Conservation (phyloP, 1,140 invertebrate genomes). For the Ctenoplectra terminalis region DNA sequence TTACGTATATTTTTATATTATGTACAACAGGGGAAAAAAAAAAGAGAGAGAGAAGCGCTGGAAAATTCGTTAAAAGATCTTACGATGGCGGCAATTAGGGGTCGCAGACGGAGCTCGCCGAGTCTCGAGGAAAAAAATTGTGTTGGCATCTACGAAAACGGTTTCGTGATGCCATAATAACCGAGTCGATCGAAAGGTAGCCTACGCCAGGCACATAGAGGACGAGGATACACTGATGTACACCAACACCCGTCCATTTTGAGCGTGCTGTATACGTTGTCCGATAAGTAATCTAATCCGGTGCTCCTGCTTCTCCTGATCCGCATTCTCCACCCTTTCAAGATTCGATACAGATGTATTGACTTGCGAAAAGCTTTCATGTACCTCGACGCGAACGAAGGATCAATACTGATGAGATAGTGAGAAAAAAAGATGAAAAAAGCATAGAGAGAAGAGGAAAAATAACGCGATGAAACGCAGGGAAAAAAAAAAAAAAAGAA, state of each 20-base stretch:
- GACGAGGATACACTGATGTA: neutral
- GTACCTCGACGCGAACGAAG: neutral
- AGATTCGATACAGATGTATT: slow-evolving; percentile 63
- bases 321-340: slow-evolving; percentile 58
- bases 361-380: slow-evolving; percentile 45
- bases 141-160: neutral
- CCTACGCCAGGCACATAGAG: neutral
- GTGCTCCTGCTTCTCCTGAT: slow-evolving; percentile 55
- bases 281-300: slow-evolving; percentile 70
- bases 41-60: neutral
- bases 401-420: slow-evolving; percentile 40
- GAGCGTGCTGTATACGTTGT: slow-evolving; percentile 50
- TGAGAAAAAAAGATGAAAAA: neutral
- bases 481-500: neutral
- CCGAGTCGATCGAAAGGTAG: slow-evolving; percentile 19
- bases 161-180: slow-evolving; percentile 28
- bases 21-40: too few species aligned
- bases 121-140: slow-evolving; percentile 9
- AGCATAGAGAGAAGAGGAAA: neutral
- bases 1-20: too few species aligned
- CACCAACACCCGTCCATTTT: slow-evolving; percentile 43
- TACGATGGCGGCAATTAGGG: neutral
- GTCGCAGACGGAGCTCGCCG: neutral
- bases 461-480: neutral
- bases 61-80: neutral